These are phyloP conservation scores for Mythimna albipuncta DNA, from an alignment of 2,888 invertebrate genomes.

Conservation along the genomic window DNA sequence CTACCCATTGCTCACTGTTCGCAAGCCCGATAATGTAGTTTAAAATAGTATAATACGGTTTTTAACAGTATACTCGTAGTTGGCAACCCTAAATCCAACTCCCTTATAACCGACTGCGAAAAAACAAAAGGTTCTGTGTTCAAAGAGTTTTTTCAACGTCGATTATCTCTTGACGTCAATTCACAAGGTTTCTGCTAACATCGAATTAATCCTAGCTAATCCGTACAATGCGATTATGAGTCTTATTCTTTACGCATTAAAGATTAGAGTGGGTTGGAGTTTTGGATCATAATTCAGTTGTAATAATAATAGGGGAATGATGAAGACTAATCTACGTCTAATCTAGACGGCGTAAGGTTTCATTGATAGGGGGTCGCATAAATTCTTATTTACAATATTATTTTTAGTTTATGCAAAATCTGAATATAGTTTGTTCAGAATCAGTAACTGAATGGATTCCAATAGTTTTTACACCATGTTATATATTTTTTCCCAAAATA, in stretches of 20 bases:
- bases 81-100: no score
- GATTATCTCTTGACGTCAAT: constrained; percentile 55
- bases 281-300: constrained; percentile 30
- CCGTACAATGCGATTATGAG: constrained; percentile 18
- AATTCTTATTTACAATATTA: no score
- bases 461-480: no score
- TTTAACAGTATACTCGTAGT: no score
- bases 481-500: no score
- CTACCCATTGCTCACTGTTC: no score
- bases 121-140: constrained; percentile 18
- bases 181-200: constrained; percentile 37
- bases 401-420: no score
- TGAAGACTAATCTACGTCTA: constrained; percentile 1
- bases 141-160: constrained; percentile 38
- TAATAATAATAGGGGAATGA: constrained; percentile 23
- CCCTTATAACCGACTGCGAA: background rate
- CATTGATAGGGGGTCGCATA: background rate
- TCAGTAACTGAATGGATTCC: no score
- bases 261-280: constrained; percentile 9
- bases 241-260: constrained; percentile 13
- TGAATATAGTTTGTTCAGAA: no score
- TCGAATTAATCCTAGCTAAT: constrained; percentile 41
- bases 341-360: constrained; percentile 10
- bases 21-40: no score
- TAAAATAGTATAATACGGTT: no score